Evolutionary conservation across 2,888 invertebrate species (phyloP), one percentile per base, ranked within the genome.

Genomic region (Cheilosia pagana): DNA sequence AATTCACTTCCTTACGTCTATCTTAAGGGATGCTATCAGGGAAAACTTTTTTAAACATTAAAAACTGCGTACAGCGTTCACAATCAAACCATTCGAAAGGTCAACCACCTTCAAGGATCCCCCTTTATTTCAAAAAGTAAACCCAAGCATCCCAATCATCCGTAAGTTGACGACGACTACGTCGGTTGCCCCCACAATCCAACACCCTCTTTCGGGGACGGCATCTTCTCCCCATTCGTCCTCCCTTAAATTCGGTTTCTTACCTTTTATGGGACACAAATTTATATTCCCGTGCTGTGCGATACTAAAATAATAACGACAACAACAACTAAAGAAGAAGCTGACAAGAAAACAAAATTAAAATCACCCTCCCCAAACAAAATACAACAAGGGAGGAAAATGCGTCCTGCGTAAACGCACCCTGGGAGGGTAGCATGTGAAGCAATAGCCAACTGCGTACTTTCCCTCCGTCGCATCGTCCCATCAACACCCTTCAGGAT

Each of bases 381-480:
- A 52, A 65, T 35, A 57, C 39, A 78, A 57, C 63, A 63, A 74
- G 60, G 71, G 63, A 65, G 39, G 67, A 74, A 85, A 81, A 43
- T 85, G 75, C 75, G 85, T 85, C 85, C 67, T 85, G 85, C 85
- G 85, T 85, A 81, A 76, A 85, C 81, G 81, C 85, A 76, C 75
- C 79, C 71, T 70, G 71, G 81, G 81, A 85, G 79, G 81, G 85
- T 85, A 57, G 67, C 21, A 12, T 8, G 8, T 8, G 28, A 8
- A 28, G 8, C 7, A 31, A 2, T 12, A 12, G 12, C 35, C 76
- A 81, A 74, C 59, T 71, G 74, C 65, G 78, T 78, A 78, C 35
- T 62, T 59, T 71, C 35, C 50, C 63, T 55, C 35, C 12, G 35
- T 35, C 35, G 35, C 3, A 10, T 4, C 45, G 23, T 55, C 53